Evolutionary conservation across 2,797 vertebrate species (phyloP), one percentile per base, ranked within the genome.

Genomic region (Centroberyx gerrardi): DNA sequence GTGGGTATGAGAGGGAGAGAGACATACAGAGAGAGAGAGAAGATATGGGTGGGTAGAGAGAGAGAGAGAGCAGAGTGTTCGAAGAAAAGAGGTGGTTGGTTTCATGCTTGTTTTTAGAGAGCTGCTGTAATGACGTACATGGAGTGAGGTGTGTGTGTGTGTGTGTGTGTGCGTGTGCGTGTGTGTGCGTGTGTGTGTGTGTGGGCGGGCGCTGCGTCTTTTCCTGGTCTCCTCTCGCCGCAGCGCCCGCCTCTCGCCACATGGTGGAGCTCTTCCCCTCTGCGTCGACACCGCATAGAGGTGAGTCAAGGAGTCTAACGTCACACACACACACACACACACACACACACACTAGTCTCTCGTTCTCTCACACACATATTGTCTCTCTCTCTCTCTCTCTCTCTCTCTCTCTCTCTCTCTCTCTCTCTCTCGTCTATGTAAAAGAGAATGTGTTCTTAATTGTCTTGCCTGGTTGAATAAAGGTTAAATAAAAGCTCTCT

Each of bases 111-210:
- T 56, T 83, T 65, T 64, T 28, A 67, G 18, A 22, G 69, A 81
- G 42, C 59, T 72, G 76, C 79, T 87, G 72, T 68, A 46, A 38
- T 88, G 87, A 88, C 83, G 82, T 86, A 73, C 76, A 80, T 77
- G 38, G 59, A 49, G 55, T 40, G 76, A 28, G 53, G 56, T 63
- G 62, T 49, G 59, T 49, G 68, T 40, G 42, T 58, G 62, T 40
- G 66, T 52, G 61, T 64, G 74, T 48, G n/a, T 28, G 53, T n/a
- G 15, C 8, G 53, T 53, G 56, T 60, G 28, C 42, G 53, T 13
- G n/a, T 62, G 52, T 53, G 60, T 78, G 83, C 60, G 69, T 79
- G 77, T 74, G 18, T 42, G 18, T 48, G 59, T 14, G 18, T 60
- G 48, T 49, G 56, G 28, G 68, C 22, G 13, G 33, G 59, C 42